These are phyloP conservation scores for Candoia aspera DNA, from an alignment of 2,113 vertebrate genomes.

Conservation along the genomic window DNA sequence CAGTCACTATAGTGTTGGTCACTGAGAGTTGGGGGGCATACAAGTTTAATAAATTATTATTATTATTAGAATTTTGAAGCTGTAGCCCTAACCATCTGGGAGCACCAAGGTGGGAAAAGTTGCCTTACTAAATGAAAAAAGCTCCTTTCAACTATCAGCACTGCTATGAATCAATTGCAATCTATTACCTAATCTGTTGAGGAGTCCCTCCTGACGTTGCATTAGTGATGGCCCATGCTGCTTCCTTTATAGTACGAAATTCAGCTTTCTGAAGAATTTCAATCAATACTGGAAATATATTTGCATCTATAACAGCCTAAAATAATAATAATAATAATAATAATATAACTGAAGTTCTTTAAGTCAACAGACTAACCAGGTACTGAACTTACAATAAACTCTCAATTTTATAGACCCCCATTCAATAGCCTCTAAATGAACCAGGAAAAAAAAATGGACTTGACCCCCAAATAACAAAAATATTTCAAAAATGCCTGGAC, in stretches of 20 bases:
- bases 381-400: not conserved
- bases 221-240: constrained; percentile 89
- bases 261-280: constrained; percentile 93
- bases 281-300: constrained; percentile 91
- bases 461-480: not conserved
- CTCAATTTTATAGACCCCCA: not conserved
- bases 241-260: constrained; percentile 91
- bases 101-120: not conserved
- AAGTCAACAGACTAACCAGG: not conserved
- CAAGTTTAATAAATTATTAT: not conserved
- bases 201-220: constrained; percentile 87
- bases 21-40: not conserved
- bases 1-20: not conserved
- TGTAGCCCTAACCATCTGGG: not conserved
- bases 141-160: not conserved
- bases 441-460: not conserved
- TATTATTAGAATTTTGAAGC: not conserved
- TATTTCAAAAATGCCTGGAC: not conserved
- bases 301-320: constrained; percentile 89
- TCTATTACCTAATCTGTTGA: constrained; percentile 82
- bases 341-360: not conserved
- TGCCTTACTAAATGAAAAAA: constrained; percentile 1
- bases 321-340: constrained; percentile 28
- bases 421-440: not conserved
- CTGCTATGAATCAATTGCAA: not conserved